Conservation (phyloP, 2,797 vertebrate species). For the Botia kubotai region DNA sequence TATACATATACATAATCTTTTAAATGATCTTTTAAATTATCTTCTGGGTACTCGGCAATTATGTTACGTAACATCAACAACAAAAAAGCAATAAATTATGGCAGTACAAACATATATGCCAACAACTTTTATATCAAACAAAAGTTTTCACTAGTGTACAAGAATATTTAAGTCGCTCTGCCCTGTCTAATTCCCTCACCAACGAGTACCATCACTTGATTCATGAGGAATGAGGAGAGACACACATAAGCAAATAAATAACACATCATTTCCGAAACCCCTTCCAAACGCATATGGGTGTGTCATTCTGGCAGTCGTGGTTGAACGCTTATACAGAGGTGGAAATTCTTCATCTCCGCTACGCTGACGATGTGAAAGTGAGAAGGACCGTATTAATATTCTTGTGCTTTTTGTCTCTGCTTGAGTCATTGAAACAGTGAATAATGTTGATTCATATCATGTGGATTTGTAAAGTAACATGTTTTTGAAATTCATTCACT, state of each 20-base stretch:
- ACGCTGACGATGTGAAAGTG: background rate
- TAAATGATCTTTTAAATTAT: constrained; percentile 77
- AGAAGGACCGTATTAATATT: background rate
- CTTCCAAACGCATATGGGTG: background rate
- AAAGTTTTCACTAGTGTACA: constrained; percentile 52
- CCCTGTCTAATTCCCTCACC: constrained; percentile 17
- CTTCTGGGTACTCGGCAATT: constrained; percentile 73
- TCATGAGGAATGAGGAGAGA: constrained; percentile 23
- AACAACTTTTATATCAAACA: constrained; percentile 68
- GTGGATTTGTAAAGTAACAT: too few relatives aligned
- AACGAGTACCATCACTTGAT: background rate
- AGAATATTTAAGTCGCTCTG: constrained; percentile 48
- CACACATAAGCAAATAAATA: constrained; percentile 31
- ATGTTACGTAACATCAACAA: constrained; percentile 88
- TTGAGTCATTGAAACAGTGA: background rate
- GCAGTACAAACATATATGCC: constrained; percentile 83
- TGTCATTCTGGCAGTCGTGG: background rate
- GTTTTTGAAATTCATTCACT: too few relatives aligned
- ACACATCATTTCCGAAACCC: background rate
- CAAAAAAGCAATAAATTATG: constrained; percentile 91
- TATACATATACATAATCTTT: constrained; percentile 90
- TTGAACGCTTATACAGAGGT: constrained; percentile 4
- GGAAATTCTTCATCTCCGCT: constrained; percentile 5
- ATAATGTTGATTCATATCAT: too few relatives aligned
- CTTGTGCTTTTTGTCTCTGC: constrained; percentile 17